phyloP scores from a whole-genome alignment of 2,888 invertebrate genomes.

The Pyrochroa serraticornis region DNA sequence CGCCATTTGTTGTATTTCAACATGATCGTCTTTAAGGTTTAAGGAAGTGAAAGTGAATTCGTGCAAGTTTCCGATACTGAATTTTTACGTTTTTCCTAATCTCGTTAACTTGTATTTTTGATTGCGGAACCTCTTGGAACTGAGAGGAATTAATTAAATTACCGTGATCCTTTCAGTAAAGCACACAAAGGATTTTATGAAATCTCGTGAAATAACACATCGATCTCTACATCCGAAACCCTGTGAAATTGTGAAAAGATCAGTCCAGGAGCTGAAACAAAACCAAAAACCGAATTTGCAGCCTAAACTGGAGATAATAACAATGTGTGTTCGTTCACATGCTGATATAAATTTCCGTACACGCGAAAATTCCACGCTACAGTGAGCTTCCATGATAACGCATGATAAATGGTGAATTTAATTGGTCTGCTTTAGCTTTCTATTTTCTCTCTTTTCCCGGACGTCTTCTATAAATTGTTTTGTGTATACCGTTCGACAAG shows the following conservation, averaged over 20 bases:
- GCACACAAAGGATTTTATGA: constrained; percentile 25
- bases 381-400: constrained; percentile 51
- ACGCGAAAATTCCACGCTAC: constrained; percentile 48
- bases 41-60: no score
- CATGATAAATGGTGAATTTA: constrained; percentile 54
- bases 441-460: constrained; percentile 17
- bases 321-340: constrained; percentile 33
- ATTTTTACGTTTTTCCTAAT: no score
- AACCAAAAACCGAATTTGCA: no score
- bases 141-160: constrained; percentile 28
- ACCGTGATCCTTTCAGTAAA: constrained; percentile 23
- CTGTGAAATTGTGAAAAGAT: constrained; percentile 13
- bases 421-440: constrained; percentile 43
- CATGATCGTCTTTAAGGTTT: no score
- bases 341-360: constrained; percentile 44
- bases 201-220: constrained; percentile 35
- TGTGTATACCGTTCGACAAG: constrained; percentile 1
- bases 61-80: no score
- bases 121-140: constrained; percentile 6
- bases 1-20: no score
- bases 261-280: constrained; percentile 14
- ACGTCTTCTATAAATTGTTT: constrained; percentile 18
- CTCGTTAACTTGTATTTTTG: no score
- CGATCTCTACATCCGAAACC: constrained; percentile 30
- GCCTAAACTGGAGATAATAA: constrained; percentile 25